Base-by-base conservation (phyloP, 2,888 invertebrate species). In the Diadegma fenestrale region DNA sequence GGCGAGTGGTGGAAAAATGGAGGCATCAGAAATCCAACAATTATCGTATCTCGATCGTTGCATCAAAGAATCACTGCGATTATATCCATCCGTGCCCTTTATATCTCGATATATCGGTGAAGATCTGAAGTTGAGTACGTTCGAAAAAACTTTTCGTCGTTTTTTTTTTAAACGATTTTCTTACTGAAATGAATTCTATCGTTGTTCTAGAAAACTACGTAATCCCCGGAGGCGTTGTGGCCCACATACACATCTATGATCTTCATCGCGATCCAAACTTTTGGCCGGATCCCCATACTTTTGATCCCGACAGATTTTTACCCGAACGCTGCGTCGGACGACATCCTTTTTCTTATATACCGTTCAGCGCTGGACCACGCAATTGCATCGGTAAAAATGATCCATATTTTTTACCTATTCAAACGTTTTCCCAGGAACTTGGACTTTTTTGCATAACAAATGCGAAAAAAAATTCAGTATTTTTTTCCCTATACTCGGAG, bases 11-110 rank as follows among this genome's bases (percentile, higher is more conserved):
- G 95, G 92, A 0, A 94, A 95, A 1, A 91, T 94, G 0, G 94
- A 95, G 1, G 95, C 94, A 1, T 95, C 95, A 63, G 96, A 96
- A 88, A 92, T 96, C 26, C 92, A 95, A 83, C 95, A 95, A 79
- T 95, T 97, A 96, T 95, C 95, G 81, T 96, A 96, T 90, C 94
- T 96, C 87, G 96, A 96, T 88, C 95, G 95, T 88, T 96, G 96
- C 88, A 96, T 97, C 75, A 96, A 96, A 91, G 96, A 97, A 91
- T 95, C 96, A 0, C 89, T 96, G 72, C 93, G 96, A 71, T 91
- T 96, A 14, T 96, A 95, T 87, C 97, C 97, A 2, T 96, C 96
- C 88, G 96, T 96, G 7, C 96, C 96, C 37, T 95, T 96, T 88
- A 95, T 96, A 89, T 95, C 95, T 6, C 95, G 96, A 76, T 92